Base-by-base conservation (phyloP, 2,888 invertebrate species). In the Lasius platythorax region DNA sequence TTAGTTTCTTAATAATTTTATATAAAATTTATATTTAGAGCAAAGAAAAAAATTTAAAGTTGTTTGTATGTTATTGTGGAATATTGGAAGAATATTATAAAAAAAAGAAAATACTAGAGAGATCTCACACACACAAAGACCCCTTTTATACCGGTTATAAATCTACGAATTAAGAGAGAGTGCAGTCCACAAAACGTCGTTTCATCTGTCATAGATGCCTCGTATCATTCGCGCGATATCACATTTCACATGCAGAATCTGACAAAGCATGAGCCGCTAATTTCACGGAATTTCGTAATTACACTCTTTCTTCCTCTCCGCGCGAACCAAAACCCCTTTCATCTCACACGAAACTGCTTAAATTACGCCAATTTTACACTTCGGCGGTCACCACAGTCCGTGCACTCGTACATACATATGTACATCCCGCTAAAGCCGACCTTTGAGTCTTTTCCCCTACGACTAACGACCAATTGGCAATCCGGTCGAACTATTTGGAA, bases 381-480 rank as follows among this genome's bases (percentile, higher is more conserved):
- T 84, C 61, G 85, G n/a, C 79, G 68, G 73, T 53, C 81, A 75
- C 64, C 75, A 64, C 83, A 58, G 64, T 68, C 63, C 82, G 56
- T 81, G 84, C 85, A 53, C 74, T 75, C 53, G 23, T 2, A 33
- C 66, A 63, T 37, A 67, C 78, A 43, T 82, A 70, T 74, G 30
- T 82, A 68, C 82, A 28, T 67, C 11, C 33, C 72, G 67, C 43
- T 64, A 66, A 53, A 81, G 73, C 76, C 86, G 72, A 70, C 83
- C 86, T 89, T 87, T 86, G 86, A 89, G 79, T 83, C 89, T 88
- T 90, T 90, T 84, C 84, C 74, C 76, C 33, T 63, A 40, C 79
- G 79, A 74, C 87, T 90, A 90, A 91, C 88, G 89, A 90, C 88
- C 92, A 88, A 90, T 92, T 90, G 87, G 63, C 89, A 82, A 86